phyloP scores from a whole-genome alignment of 2,113 vertebrate genomes.

The Centropus unirufus region DNA sequence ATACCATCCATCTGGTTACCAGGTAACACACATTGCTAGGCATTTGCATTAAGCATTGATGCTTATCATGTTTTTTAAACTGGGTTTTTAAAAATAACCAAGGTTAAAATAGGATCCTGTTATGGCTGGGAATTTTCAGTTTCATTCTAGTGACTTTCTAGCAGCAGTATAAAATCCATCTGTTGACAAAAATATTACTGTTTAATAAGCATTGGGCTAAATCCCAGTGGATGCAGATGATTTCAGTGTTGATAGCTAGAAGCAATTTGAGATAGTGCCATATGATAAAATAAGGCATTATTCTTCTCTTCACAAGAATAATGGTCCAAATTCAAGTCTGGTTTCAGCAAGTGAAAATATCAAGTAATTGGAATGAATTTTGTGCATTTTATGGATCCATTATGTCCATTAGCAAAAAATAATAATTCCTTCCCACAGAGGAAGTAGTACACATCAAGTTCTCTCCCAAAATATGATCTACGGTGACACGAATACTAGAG shows the following conservation, averaged over 20 bases:
- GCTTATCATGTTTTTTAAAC: constrained; percentile 51
- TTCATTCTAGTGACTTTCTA: constrained; percentile 24
- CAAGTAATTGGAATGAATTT: neutral
- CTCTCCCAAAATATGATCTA: neutral
- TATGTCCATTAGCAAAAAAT: neutral
- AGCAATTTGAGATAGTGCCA: neutral
- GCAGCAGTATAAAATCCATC: constrained; percentile 23
- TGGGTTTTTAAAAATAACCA: constrained; percentile 52
- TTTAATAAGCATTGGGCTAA: constrained; percentile 12
- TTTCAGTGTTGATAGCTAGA: neutral
- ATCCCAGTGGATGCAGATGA: neutral
- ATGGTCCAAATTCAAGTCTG: neutral
- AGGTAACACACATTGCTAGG: constrained; percentile 53
- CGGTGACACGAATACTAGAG: neutral
- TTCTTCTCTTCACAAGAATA: neutral
- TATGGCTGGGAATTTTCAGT: constrained; percentile 50
- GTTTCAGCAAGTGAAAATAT: neutral
- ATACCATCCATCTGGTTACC: constrained; percentile 60
- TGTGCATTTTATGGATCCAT: neutral
- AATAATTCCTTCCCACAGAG: neutral
- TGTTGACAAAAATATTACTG: constrained; percentile 20
- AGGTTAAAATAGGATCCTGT: constrained; percentile 62
- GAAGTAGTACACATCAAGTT: neutral
- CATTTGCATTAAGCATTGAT: constrained; percentile 53
- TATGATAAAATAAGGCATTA: neutral